These are phyloP conservation scores for Corythaixoides concolor DNA, from an alignment of 2,113 vertebrate genomes.

Conservation along the genomic window DNA sequence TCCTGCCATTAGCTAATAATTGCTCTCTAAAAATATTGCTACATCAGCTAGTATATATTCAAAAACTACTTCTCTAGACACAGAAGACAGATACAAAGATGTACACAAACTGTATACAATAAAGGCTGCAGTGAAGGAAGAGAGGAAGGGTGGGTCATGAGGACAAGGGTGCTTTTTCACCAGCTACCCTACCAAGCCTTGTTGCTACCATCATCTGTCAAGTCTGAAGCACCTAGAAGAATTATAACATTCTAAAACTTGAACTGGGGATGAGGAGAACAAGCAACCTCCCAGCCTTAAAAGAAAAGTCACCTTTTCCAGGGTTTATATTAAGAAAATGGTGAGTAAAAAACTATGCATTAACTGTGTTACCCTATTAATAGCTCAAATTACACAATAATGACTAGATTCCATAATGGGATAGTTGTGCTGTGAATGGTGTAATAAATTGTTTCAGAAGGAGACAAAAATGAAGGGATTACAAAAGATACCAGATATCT, in stretches of 20 bases:
- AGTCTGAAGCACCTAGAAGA: not conserved
- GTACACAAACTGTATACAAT: not conserved
- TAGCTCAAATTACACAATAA: not conserved
- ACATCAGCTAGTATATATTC: not conserved
- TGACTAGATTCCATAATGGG: not conserved
- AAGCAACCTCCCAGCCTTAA: not conserved
- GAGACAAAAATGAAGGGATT: not conserved
- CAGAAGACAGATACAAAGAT: not conserved
- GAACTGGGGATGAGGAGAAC: not conserved
- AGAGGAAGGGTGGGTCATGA: not conserved
- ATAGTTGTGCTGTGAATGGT: not conserved
- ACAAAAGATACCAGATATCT: not conserved
- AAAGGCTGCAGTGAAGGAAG: not conserved
- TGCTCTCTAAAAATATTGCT: not conserved
- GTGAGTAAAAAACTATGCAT: not conserved
- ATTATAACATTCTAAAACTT: not conserved
- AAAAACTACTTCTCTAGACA: not conserved
- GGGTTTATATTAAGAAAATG: not conserved
- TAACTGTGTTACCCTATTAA: not conserved
- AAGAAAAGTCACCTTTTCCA: not conserved
- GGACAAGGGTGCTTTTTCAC: not conserved
- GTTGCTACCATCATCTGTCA: not conserved
- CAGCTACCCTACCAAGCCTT: not conserved
- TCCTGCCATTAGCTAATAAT: not conserved
- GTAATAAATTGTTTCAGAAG: not conserved